A percentile compares a stretch with the other conserved stretches of the same genome.
These are phyloP conservation scores for Conus ventricosus DNA, from an alignment of 1,140 invertebrate species.

Conservation along the genomic window DNA sequence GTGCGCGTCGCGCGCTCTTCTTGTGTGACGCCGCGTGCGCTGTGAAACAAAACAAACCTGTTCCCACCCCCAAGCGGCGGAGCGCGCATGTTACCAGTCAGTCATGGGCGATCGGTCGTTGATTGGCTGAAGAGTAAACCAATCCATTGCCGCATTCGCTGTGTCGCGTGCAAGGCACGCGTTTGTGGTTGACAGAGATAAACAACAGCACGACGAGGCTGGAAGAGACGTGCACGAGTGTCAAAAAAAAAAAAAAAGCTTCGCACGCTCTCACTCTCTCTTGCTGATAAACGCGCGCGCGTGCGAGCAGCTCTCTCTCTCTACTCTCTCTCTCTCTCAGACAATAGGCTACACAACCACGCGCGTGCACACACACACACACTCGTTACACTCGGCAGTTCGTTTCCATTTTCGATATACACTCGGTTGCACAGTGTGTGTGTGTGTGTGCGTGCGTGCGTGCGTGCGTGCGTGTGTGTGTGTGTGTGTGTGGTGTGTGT, in stretches of 20 bases:
- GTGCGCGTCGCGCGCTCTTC: neutral
- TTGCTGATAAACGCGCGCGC: too few relatives aligned
- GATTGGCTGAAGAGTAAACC: conserved; percentile 6
- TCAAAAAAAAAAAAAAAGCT: neutral
- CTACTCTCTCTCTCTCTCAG: too few relatives aligned
- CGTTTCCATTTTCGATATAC: too few relatives aligned
- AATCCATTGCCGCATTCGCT: neutral
- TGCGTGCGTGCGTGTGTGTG: too few relatives aligned
- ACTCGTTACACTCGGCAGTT: neutral
- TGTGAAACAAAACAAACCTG: conserved; percentile 7
- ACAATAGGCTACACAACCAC: neutral
- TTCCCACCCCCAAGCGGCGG: neutral
- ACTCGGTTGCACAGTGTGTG: too few relatives aligned
- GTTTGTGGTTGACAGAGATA: conserved; percentile 25
- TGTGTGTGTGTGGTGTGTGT: too few relatives aligned
- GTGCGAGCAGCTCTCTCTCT: too few relatives aligned
- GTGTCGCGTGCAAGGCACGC: conserved; percentile 30
- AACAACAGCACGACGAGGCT: neutral
- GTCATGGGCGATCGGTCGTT: neutral
- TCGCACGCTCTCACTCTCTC: neutral
- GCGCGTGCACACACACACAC: neutral
- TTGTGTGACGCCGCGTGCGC: neutral
- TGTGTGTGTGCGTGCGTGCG: too few relatives aligned
- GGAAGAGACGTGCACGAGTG: neutral
- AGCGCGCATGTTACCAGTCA: conserved; percentile 13